phyloP scores from a whole-genome alignment of 2,797 vertebrate genomes.

The Eleutherodactylus coqui region DNA sequence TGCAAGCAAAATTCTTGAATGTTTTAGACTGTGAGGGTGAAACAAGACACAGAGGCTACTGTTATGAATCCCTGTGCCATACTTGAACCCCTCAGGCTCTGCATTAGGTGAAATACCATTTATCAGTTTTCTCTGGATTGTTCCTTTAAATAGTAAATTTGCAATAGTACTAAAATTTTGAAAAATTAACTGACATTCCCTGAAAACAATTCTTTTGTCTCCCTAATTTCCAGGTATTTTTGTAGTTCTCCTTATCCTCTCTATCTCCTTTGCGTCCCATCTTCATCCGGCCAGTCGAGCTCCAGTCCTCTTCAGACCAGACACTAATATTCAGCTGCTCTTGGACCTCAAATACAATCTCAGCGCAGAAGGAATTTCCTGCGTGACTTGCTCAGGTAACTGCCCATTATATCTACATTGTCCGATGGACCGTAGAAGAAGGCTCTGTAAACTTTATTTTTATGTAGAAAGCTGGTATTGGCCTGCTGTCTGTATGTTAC shows the following conservation, averaged over 20 bases:
- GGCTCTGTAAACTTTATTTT: neutral
- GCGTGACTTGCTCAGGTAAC: conserved; percentile 95
- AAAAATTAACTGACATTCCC: too few relatives aligned
- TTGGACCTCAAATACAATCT: conserved; percentile 96
- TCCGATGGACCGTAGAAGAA: neutral
- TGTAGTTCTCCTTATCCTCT: conserved; percentile 84
- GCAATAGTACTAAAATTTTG: neutral
- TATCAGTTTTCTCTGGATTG: neutral
- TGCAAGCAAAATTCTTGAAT: neutral
- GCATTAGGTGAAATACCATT: too few relatives aligned
- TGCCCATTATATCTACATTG: neutral
- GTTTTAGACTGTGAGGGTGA: too few relatives aligned
- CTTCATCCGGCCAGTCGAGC: conserved; percentile 92
- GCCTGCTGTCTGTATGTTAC: neutral
- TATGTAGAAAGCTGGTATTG: neutral
- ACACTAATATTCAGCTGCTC: conserved; percentile 96
- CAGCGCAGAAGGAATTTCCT: conserved; percentile 95
- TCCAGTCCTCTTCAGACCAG: conserved; percentile 89
- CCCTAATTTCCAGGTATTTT: conserved; percentile 81
- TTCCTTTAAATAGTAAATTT: neutral
- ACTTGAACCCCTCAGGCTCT: too few relatives aligned
- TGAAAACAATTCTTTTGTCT: too few relatives aligned
- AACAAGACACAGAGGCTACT: neutral
- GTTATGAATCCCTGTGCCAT: too few relatives aligned
- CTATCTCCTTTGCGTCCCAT: conserved; percentile 88